These are phyloP conservation scores for Canis aureus DNA, from an alignment of 2,113 vertebrate species.

Conservation along the genomic window DNA sequence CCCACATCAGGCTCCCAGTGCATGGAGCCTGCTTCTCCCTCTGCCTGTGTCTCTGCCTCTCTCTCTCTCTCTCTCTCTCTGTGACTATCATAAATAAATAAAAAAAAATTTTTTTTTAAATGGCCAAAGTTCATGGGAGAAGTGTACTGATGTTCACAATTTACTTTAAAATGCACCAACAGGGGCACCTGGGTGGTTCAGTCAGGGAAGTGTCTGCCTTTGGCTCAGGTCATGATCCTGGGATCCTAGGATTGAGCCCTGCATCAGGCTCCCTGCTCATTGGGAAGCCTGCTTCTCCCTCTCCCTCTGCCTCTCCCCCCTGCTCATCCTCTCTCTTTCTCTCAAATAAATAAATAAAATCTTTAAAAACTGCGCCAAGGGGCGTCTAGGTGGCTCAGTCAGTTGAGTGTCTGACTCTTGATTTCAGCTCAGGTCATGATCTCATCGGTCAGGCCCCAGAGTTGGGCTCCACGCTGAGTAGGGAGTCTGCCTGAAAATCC, in stretches of 20 bases:
- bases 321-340: too few relatives aligned
- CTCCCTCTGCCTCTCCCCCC: too few relatives aligned
- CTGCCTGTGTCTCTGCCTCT: too few relatives aligned
- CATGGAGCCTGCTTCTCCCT: too few relatives aligned
- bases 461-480: not conserved
- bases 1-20: too few relatives aligned
- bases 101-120: not conserved
- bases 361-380: too few relatives aligned
- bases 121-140: not conserved
- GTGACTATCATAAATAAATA: too few relatives aligned
- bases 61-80: too few relatives aligned
- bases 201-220: not conserved
- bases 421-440: too few relatives aligned
- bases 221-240: not conserved
- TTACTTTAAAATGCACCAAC: not conserved
- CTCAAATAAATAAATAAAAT: too few relatives aligned
- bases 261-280: not conserved
- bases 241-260: not conserved
- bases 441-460: not conserved
- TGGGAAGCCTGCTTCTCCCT: not conserved
- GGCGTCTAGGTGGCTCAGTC: too few relatives aligned
- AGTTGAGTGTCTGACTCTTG: too few relatives aligned
- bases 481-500: not conserved
- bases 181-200: not conserved
- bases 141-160: conserved; percentile 16